A percentile compares a stretch with the other conserved stretches of the same genome.
These are phyloP conservation scores for Polydrusus cervinus DNA, from an alignment of 2,888 invertebrate genomes.

Conservation along the genomic window DNA sequence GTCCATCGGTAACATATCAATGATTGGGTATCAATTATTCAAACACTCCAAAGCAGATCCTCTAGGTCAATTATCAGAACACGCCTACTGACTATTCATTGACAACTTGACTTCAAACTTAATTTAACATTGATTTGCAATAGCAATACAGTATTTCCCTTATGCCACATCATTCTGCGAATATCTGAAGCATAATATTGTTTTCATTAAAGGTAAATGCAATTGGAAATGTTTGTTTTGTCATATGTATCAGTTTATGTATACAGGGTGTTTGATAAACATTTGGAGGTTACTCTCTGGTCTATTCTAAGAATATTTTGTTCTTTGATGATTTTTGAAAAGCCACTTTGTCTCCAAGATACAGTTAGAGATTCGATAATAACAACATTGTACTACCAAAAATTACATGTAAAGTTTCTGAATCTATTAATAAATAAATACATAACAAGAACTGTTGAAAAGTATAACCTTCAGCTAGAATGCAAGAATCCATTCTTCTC, in stretches of 20 bases:
- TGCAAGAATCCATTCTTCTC: no score
- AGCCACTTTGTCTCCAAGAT: no score
- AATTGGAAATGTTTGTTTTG: constrained; percentile 10
- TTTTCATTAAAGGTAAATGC: constrained; percentile 4
- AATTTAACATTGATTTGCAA: constrained; percentile 31
- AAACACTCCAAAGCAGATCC: constrained; percentile 42
- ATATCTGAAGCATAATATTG: constrained; percentile 24
- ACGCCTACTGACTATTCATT: constrained; percentile 35
- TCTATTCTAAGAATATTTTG: no score
- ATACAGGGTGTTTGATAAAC: not conserved
- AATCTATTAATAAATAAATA: no score
- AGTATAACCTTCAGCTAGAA: no score
- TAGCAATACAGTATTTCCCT: constrained; percentile 8
- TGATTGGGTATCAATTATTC: constrained; percentile 17
- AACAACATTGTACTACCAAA: no score
- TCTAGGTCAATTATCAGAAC: constrained; percentile 28
- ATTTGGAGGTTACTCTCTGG: no score
- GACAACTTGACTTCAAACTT: constrained; percentile 32
- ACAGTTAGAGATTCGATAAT: no score
- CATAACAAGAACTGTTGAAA: no score
- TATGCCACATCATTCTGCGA: not conserved
- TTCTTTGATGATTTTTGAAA: no score
- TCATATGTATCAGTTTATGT: not conserved
- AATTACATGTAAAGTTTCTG: no score
- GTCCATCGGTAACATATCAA: not conserved